Evolutionary conservation across 2,888 invertebrate species (phyloP).

Genomic region (Perdita meconis): DNA sequence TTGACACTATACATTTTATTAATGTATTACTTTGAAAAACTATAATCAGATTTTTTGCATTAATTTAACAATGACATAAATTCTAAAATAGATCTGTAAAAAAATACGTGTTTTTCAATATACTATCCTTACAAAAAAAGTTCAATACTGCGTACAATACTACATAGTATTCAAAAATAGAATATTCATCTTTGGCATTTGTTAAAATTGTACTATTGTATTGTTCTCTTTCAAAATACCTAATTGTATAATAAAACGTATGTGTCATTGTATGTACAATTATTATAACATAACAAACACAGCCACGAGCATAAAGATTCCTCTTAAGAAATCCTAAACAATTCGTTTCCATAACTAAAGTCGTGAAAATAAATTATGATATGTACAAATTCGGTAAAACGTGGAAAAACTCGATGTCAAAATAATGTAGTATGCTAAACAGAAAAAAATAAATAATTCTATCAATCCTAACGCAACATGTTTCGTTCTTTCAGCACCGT

Average conservation of each 20-base stretch:
- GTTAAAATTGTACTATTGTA: not conserved
- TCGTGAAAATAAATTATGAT: not conserved
- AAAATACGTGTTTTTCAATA: slow-evolving; percentile 18
- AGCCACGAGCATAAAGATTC: slow-evolving; percentile 3
- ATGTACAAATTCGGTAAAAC: slow-evolving; percentile 4
- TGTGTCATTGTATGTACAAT: not conserved
- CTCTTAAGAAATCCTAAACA: slow-evolving; percentile 9
- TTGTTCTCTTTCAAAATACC: slow-evolving; percentile 9
- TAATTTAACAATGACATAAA: not conserved
- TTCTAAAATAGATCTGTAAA: slow-evolving; percentile 8
- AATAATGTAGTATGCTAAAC: not conserved
- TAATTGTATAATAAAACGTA: slow-evolving; percentile 17
- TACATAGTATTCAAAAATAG: slow-evolving; percentile 24
- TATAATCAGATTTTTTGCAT: not conserved
- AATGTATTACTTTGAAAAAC: not conserved
- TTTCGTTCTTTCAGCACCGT: not conserved
- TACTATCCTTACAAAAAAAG: not conserved
- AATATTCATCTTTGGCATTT: slow-evolving; percentile 48
- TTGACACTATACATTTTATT: slow-evolving; percentile 7
- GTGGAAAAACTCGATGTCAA: not conserved
- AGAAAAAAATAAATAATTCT: slow-evolving; percentile 5
- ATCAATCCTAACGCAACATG: not conserved
- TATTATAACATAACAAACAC: slow-evolving; percentile 18
- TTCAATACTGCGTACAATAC: slow-evolving; percentile 25
- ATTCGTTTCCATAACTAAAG: not conserved